Percentiles rank a stretch among this genome's conserved stretches.
phyloP scores from a whole-genome alignment of 2,113 vertebrate species.

The Ardeotis arabs region DNA sequence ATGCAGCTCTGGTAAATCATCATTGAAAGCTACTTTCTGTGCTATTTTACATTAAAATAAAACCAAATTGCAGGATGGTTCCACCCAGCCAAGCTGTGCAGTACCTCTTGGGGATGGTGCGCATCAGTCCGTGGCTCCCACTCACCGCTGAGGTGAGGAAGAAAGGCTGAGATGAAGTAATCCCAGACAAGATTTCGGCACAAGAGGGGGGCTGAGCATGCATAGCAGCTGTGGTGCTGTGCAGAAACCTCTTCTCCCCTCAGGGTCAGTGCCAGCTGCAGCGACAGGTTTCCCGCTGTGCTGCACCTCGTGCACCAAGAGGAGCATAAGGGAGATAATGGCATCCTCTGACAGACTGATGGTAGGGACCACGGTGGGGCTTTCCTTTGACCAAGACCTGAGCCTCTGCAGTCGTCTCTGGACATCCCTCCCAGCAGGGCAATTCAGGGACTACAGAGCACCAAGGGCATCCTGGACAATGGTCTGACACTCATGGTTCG shows the following conservation, averaged over 20 bases:
- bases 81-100: neutral
- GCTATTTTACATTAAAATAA: neutral
- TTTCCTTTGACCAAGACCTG: accelerated
- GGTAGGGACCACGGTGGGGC: neutral
- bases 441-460: accelerated
- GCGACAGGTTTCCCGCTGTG: neutral
- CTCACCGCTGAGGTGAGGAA: accelerated
- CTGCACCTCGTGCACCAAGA: accelerated
- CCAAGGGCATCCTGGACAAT: neutral
- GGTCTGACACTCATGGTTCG: accelerated
- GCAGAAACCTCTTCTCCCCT: neutral
- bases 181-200: accelerated
- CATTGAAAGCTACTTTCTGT: neutral
- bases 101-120: neutral
- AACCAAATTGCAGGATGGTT: neutral
- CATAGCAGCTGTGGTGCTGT: neutral
- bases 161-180: neutral
- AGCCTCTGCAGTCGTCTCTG: neutral
- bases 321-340: neutral
- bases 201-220: neutral
- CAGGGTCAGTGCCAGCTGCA: neutral
- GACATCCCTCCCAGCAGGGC: neutral
- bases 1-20: neutral
- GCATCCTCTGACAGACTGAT: neutral
- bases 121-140: neutral